These are phyloP conservation scores for Cichladusa arquata DNA, from an alignment of 2,113 vertebrate genomes.

Conservation along the genomic window DNA sequence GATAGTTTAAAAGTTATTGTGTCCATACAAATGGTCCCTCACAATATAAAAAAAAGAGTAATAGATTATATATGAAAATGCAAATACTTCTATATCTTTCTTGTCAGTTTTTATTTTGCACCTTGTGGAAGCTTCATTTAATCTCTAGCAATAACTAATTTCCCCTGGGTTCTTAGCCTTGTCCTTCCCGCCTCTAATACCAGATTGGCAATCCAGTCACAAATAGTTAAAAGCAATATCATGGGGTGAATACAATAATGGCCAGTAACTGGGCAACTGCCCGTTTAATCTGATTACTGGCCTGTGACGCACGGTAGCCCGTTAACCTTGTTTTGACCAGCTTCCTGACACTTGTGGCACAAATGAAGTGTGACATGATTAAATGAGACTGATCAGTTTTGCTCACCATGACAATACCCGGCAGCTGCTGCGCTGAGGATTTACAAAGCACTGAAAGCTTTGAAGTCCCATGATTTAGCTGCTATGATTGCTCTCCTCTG, in stretches of 20 bases:
- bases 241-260: neutral
- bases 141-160: neutral
- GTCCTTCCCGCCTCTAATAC: neutral
- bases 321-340: slow-evolving; percentile 40
- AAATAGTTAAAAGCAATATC: neutral
- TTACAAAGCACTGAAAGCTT: neutral
- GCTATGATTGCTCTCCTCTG: neutral
- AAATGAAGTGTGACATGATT: slow-evolving; percentile 20
- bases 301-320: neutral
- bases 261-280: slow-evolving; percentile 4
- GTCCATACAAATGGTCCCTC: neutral
- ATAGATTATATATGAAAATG: neutral
- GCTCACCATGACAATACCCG: neutral
- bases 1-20: neutral
- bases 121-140: neutral
- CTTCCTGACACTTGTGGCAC: slow-evolving; percentile 27
- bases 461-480: slow-evolving; percentile 6
- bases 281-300: neutral
- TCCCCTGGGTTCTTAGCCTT: neutral
- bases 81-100: neutral
- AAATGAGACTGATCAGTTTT: slow-evolving; percentile 28
- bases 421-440: neutral
- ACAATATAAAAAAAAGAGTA: neutral
- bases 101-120: neutral
- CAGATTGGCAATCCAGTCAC: neutral